Evolutionary conservation across 2,797 vertebrate genomes (phyloP), one percentile per base, ranked within the genome.

Genomic region (Sebastes steindachneri): DNA sequence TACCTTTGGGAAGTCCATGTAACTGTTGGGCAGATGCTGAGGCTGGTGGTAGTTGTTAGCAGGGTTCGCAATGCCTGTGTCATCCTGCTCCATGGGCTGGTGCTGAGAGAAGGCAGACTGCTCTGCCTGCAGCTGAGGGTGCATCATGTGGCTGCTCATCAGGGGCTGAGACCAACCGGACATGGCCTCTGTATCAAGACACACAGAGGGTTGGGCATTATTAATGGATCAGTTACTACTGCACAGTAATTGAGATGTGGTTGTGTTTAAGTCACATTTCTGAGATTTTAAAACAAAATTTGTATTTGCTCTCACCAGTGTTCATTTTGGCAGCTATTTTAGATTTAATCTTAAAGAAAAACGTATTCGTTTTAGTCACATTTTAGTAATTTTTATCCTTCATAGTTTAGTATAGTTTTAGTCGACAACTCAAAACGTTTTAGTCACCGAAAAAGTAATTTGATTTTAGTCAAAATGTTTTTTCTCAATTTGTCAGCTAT

Each of bases 1-100:
- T 95, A 99, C 98, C 96, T 98, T 99, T 87, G 97, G 97, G 95
- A 99, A 99, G 95, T 99, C 98, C 95, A 99, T 97, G 95, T 98
- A 99, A 93, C 95, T 98, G 95, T 96, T 98, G 95, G 98, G 97
- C 95, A 99, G 95, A 88, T 95, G 95, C 84, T 94, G 94, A 79
- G 97, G 97, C 95, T 99, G 98, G 95, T 99, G 98, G 93, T 98
- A 99, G 94, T 97, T 97, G 93, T 98, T 99, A 3, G 98, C 97
- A 57, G 98, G 99, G 91, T 98, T 98, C 89, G 98, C 97, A 59
- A 99, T 99, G 94, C 98, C 98, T 12, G 98, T 99, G 95, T 99
- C 98, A 75, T 99, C 99, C 95, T 98, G 97, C 92, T 99, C 98
- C 98, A 99, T 97, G 28, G 97, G 97, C 90, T 99, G 98, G 96